Percentiles rank a stretch among this genome's conserved stretches.
phyloP scores from a whole-genome alignment of 2,113 vertebrate species.

The Echinops telfairi region DNA sequence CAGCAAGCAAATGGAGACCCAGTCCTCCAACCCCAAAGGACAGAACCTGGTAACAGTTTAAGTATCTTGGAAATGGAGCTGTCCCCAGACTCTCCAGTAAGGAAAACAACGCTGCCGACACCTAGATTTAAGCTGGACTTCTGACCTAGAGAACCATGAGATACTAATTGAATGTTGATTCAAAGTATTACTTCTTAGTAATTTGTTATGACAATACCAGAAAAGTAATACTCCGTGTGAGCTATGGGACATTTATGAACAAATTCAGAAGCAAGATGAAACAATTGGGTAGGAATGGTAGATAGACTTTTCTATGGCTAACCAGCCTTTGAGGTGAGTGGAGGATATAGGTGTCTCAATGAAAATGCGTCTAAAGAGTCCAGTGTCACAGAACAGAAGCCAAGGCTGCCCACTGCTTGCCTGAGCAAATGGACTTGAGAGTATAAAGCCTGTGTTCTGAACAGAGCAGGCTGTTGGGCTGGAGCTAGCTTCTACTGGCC shows the following conservation, averaged over 20 bases:
- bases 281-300: neutral
- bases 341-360: neutral
- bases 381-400: neutral
- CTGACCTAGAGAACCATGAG: neutral
- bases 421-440: neutral
- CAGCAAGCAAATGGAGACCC: neutral
- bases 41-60: neutral
- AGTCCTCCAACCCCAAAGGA: neutral
- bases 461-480: neutral
- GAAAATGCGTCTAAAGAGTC: neutral
- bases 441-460: neutral
- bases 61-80: neutral
- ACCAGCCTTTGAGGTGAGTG: neutral
- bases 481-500: neutral
- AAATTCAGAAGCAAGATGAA: neutral
- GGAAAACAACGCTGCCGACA: neutral
- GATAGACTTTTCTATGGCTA: neutral
- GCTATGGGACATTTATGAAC: neutral
- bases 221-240: neutral
- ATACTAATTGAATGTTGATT: neutral
- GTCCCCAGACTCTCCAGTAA: neutral
- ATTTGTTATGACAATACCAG: constrained; percentile 16
- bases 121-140: constrained; percentile 2
- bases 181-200: neutral
- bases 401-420: neutral